A percentile compares a stretch with the other conserved stretches of the same genome.
phyloP scores from a whole-genome alignment of 2,888 invertebrate species.

The Harpalus rubripes region DNA sequence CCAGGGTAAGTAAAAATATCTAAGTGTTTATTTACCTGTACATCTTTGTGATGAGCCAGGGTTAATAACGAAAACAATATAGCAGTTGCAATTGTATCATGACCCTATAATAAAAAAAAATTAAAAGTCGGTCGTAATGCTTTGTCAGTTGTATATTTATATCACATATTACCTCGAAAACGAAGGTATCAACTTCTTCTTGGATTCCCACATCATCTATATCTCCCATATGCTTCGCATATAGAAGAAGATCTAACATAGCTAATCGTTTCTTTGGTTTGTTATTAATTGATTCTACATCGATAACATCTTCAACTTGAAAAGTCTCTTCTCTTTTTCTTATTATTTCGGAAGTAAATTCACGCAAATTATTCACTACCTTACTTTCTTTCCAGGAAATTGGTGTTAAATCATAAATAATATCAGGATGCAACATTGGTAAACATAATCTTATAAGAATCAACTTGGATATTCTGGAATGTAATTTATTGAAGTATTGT shows the following conservation, averaged over 20 bases:
- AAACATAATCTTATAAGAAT: background rate
- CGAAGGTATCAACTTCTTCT: slow-evolving; percentile 61
- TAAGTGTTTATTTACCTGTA: slow-evolving; percentile 72
- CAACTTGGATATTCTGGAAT: background rate
- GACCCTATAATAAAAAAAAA: slow-evolving; percentile 75
- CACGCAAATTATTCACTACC: slow-evolving; percentile 15
- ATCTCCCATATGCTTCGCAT: background rate
- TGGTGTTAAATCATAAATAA: slow-evolving; percentile 11
- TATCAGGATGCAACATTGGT: slow-evolving; percentile 19
- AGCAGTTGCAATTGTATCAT: slow-evolving; percentile 77
- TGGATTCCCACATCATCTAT: slow-evolving; percentile 51
- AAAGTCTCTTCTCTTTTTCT: slow-evolving; percentile 23
- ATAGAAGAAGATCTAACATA: slow-evolving; percentile 53
- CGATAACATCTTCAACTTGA: slow-evolving; percentile 4
- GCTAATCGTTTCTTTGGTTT: slow-evolving; percentile 40
- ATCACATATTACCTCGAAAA: slow-evolving; percentile 33
- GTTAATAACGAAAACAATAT: slow-evolving; percentile 76
- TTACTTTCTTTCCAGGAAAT: background rate
- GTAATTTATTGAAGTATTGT: background rate
- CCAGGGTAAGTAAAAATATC: too few relatives aligned
- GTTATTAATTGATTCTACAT: slow-evolving; percentile 18
- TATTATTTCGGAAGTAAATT: slow-evolving; percentile 26
- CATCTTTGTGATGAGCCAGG: slow-evolving; percentile 77
- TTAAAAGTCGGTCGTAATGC: background rate
- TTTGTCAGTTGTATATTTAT: background rate